Evolutionary conservation across 2,888 invertebrate species (phyloP), one percentile per base, ranked within the genome.

Genomic region (Neria commutata): DNA sequence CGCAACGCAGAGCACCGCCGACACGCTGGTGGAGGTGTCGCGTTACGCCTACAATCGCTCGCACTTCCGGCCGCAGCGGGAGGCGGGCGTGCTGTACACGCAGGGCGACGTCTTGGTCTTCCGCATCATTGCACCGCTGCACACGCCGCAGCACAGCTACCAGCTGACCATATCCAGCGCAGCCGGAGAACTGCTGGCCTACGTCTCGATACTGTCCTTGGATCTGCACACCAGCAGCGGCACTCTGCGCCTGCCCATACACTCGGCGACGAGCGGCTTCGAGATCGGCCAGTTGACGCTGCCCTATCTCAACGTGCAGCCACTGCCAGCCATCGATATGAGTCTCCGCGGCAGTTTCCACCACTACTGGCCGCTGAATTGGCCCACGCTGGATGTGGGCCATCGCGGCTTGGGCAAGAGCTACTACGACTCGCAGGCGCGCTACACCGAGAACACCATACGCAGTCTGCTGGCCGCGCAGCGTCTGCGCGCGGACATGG

Each of bases 321-420:
- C 81, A 2, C 64, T 70, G 2, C 65, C 65, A 10, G 68, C 74
- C 1, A 59, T 61, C 86, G 60, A 67, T 3, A 91, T 91, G 82
- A 88, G 89, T 75, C 87, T 95, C 84, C 86, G 89, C 71, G 86
- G 88, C 11, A 90, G 94, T 4, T 94, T 89, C 75, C 87, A 91
- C 6, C 89, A 90, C 67, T 89, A 94, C 77, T 96, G 96, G 96
- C 91, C 92, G 69, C 87, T 89, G 53, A 85, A 89, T 23, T 91
- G 93, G 89, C 88, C 87, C n/a, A 92, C 94, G 0, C 79, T 98
- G 57, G 95, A 98, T 83, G 94, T 98, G 34, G 98, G 97, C 0
- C 96, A 97, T 77, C 85, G 98, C 51, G 98, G 98, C 1, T 86
- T 94, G 54, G 98, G 98, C 25, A 91, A 90, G 56, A 95, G 95